Percentiles rank a stretch among this genome's conserved stretches.
Conservation (phyloP, 2,797 vertebrate genomes). For the Syncerus caffer region DNA sequence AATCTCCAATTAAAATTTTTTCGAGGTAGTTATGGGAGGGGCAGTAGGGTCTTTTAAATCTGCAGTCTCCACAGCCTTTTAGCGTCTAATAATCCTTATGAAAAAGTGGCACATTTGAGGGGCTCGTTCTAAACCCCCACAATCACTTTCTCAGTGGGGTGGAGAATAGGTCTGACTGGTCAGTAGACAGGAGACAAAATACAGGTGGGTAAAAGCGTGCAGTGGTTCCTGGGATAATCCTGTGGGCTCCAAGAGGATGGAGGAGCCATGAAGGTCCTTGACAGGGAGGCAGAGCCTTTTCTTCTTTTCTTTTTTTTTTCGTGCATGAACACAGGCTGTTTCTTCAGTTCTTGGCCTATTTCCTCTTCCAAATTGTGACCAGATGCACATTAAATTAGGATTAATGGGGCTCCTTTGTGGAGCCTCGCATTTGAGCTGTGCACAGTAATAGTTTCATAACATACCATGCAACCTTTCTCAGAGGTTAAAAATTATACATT, state of each 20-base stretch:
- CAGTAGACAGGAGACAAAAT: background rate
- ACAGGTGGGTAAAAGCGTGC: accelerated
- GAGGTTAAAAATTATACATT: slow-evolving; percentile 69
- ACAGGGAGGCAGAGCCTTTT: background rate
- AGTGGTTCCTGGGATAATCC: accelerated
- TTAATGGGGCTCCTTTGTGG: slow-evolving; percentile 62
- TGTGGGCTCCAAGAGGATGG: accelerated
- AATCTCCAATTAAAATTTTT: background rate
- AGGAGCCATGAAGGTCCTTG: accelerated
- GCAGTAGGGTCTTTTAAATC: background rate
- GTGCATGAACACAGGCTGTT: background rate
- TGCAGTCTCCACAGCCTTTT: background rate
- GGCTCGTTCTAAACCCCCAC: background rate
- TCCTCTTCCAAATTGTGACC: slow-evolving; percentile 67
- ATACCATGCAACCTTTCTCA: slow-evolving; percentile 60
- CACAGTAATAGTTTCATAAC: slow-evolving; percentile 55
- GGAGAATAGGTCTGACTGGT: background rate
- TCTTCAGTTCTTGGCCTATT: slow-evolving; percentile 58
- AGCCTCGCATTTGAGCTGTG: slow-evolving; percentile 5
- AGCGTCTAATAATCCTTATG: background rate
- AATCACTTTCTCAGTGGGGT: no score
- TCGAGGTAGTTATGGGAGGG: background rate
- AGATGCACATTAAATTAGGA: slow-evolving; percentile 71
- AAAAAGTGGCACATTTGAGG: background rate
- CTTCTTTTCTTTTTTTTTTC: background rate